Base-by-base conservation (phyloP, 2,888 invertebrate species). In the Amphiduros pacificus region DNA sequence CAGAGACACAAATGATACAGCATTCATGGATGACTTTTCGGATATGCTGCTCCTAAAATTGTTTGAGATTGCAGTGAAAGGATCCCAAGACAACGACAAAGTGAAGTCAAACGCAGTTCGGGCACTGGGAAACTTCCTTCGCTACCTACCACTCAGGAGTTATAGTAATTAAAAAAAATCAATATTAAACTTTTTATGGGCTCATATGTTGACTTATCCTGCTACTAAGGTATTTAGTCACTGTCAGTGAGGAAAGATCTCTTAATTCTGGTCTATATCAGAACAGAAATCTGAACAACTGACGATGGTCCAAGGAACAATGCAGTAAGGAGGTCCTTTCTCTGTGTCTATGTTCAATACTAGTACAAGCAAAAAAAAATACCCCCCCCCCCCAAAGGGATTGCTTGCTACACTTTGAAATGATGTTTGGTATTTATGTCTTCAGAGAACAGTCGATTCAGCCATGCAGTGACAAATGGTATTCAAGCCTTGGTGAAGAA, bases 41-140 rank as follows among this genome's bases (percentile, higher is more conserved):
- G 87, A 89, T 69, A 84, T 86, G 71, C 84, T 92, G 9, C 82
- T 93, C 57, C 82, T 87, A n/a, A 87, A 89, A 48, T 80, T 93
- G 20, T 86, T 92, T 22, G 86, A 87, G 73, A 87, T 87, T 65
- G 88, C 90, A 74, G 86, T 89, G 0, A 84, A 85, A 57, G 88
- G 88, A 51, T 87, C 89, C 53, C 83, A 83, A 55, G 91, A 91
- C 67, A 89, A 88, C 70, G 92, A 92, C 83, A 92, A 92, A 86
- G 90, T 93, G 60, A 87, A 89, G 84, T 89, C 89, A 81, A 93
- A 92, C 80, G 89, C 89, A 0, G 90, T 91, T 0, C 86, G 94
- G 55, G 89, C 91, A 0, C 83, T 94, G 14, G 94, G 94, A 1
- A 92, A 91, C 79, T 85, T 93, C 29, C 81, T 94, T 62, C 86